These are phyloP conservation scores for Meriones psammophilus DNA, from an alignment of 2,797 vertebrate genomes.

Conservation along the genomic window DNA sequence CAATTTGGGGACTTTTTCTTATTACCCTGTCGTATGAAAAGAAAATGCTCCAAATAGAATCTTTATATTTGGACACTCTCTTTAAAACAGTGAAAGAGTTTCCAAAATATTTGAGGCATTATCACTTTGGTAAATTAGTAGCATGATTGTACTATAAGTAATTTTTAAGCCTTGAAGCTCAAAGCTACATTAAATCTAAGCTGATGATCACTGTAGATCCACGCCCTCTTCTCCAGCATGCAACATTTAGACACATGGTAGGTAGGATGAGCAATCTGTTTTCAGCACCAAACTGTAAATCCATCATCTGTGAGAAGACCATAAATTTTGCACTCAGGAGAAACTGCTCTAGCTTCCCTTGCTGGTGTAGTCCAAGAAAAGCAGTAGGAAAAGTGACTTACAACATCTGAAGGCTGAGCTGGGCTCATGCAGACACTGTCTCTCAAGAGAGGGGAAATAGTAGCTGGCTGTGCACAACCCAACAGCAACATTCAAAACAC, in stretches of 20 bases:
- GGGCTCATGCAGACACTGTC: conserved; percentile 16
- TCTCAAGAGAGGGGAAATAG: not conserved
- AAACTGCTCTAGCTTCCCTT: conserved; percentile 65
- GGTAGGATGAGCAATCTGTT: conserved; percentile 32
- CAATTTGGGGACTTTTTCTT: not conserved
- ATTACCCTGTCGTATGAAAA: not conserved
- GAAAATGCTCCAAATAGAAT: not conserved
- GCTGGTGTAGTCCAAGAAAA: conserved; percentile 75
- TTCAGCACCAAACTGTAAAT: conserved; percentile 62
- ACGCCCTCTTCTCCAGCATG: not conserved
- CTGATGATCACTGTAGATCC: conserved; percentile 29
- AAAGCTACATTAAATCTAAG: conserved; percentile 40
- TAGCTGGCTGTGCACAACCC: not conserved
- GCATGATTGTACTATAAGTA: conserved; percentile 52
- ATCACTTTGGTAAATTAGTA: conserved; percentile 46
- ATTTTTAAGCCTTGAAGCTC: conserved; percentile 34
- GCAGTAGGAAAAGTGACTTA: conserved; percentile 71
- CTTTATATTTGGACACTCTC: not conserved
- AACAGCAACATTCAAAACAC: not conserved
- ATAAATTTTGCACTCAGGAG: conserved; percentile 62
- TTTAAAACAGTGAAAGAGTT: conserved; percentile 32
- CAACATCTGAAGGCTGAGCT: conserved; percentile 45
- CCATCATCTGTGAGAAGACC: conserved; percentile 66
- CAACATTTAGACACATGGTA: conserved; percentile 54
- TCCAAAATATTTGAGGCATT: conserved; percentile 72